Evolutionary conservation across 2,113 vertebrate genomes (phyloP).

Genomic region (Entomyzon cyanotis): DNA sequence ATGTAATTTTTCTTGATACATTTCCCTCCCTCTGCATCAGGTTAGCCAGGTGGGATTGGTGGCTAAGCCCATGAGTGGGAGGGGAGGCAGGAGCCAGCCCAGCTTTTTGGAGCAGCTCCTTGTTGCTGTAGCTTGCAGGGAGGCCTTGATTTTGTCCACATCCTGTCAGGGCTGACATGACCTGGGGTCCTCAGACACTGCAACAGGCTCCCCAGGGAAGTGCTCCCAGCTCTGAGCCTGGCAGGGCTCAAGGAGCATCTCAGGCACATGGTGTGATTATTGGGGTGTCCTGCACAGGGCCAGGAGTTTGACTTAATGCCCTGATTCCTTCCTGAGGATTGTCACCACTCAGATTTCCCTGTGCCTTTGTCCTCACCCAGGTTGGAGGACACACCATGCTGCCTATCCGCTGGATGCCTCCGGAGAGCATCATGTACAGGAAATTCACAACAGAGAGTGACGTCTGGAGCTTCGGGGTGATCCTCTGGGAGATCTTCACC

Average conservation of each 20-base stretch:
- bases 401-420: slow-evolving; percentile 99
- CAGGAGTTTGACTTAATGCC: background rate
- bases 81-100: background rate
- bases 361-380: slow-evolving; percentile 69
- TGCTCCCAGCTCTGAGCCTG: background rate
- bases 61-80: background rate
- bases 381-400: slow-evolving; percentile 98
- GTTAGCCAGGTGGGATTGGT: slow-evolving; percentile 6
- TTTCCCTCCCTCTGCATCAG: background rate
- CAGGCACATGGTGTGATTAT: background rate
- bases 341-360: background rate
- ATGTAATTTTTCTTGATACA: background rate
- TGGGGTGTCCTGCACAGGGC: background rate
- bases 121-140: background rate
- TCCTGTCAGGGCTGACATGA: background rate
- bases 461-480: slow-evolving; percentile 97
- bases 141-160: background rate
- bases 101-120: background rate
- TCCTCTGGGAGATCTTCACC: slow-evolving; percentile 98
- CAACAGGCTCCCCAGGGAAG: background rate
- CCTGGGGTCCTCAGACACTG: fast-evolving
- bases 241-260: background rate
- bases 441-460: slow-evolving; percentile 98
- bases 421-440: slow-evolving; percentile 98
- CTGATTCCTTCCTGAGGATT: background rate